Evolutionary conservation across 1,140 invertebrate genomes (phyloP).

Genomic region (Zophobas morio): DNA sequence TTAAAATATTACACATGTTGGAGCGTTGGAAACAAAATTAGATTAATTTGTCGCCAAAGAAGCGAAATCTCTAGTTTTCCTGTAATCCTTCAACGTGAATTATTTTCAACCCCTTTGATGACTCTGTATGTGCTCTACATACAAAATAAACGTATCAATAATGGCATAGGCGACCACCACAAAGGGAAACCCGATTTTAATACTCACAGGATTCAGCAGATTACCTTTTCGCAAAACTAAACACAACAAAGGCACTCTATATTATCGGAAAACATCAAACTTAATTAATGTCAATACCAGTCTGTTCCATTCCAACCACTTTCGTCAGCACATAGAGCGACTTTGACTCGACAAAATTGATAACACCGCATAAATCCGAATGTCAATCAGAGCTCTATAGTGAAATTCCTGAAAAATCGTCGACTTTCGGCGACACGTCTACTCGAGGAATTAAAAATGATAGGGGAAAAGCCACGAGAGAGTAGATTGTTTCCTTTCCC

Average conservation of each 20-base stretch:
- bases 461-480: constrained; percentile 7
- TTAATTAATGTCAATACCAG: constrained; percentile 1
- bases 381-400: background rate
- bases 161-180: constrained; percentile 20
- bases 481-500: constrained; percentile 24
- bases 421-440: background rate
- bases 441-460: constrained; percentile 18
- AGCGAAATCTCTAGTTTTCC: background rate
- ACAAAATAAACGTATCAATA: constrained; percentile 32
- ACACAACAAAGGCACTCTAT: constrained; percentile 11
- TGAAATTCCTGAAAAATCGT: constrained; percentile 2
- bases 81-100: constrained; percentile 19
- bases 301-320: constrained; percentile 1
- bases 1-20: constrained; percentile 13
- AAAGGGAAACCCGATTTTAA: constrained; percentile 33
- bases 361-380: background rate
- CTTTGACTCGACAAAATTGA: background rate
- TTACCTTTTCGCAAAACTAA: constrained; percentile 32
- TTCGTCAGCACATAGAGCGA: background rate
- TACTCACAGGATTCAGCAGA: constrained; percentile 15
- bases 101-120: constrained; percentile 34
- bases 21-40: background rate
- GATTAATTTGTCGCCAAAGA: constrained; percentile 1
- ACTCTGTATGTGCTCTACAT: background rate
- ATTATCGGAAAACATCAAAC: background rate